A percentile compares a stretch with the other conserved stretches of the same genome.
Conservation (phyloP, 2,888 invertebrate species). For the Blastobasis adustella region DNA sequence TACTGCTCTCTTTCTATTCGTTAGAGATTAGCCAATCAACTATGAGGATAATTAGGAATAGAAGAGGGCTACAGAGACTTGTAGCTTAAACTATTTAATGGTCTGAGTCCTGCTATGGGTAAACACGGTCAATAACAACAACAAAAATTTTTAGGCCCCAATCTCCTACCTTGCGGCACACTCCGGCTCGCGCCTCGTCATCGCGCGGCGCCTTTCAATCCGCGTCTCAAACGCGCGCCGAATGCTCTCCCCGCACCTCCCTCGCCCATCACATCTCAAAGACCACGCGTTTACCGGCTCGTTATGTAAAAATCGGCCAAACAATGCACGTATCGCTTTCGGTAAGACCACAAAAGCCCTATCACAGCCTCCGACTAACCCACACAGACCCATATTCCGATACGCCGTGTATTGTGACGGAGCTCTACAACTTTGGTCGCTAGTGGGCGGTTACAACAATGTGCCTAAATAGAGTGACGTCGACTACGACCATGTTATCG, state of each 20-base stretch:
- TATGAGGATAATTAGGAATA: no score
- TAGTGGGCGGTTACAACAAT: conserved; percentile 16
- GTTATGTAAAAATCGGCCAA: conserved; percentile 67
- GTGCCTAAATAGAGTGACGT: conserved; percentile 24
- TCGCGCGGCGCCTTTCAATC: conserved; percentile 69
- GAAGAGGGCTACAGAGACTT: no score
- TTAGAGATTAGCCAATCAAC: no score
- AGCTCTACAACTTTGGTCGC: conserved; percentile 11
- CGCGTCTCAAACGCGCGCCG: conserved; percentile 54
- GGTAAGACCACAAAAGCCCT: conserved; percentile 48
- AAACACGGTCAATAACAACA: no score
- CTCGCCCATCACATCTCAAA: conserved; percentile 58
- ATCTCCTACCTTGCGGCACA: conserved; percentile 21
- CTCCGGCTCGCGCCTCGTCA: conserved; percentile 57
- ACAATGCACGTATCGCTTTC: conserved; percentile 69
- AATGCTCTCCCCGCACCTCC: conserved; percentile 29
- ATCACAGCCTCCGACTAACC: conserved; percentile 16
- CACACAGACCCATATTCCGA: conserved; percentile 18
- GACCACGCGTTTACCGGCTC: conserved; percentile 61
- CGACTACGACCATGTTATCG: conserved; percentile 24
- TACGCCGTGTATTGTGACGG: not conserved
- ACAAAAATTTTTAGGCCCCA: no score
- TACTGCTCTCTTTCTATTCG: no score
- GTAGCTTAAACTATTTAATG: no score
- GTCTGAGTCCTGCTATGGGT: no score